These are phyloP conservation scores for Achlya flavicornis DNA, from an alignment of 2,888 invertebrate species.

Conservation along the genomic window DNA sequence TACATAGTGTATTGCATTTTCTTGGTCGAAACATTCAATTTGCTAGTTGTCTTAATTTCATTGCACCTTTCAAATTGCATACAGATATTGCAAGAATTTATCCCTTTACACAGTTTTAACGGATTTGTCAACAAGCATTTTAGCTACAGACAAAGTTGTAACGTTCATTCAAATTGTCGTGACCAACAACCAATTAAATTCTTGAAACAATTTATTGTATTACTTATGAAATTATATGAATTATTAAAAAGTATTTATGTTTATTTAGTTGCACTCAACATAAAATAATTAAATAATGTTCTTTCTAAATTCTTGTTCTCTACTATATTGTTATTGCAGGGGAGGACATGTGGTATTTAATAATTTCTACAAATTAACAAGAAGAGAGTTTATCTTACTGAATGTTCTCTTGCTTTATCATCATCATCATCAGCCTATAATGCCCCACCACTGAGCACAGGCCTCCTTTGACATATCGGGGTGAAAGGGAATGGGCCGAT, in stretches of 20 bases:
- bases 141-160: neutral
- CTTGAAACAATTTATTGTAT: slow-evolving; percentile 16
- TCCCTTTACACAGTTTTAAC: neutral
- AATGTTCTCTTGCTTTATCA: too few species aligned
- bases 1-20: slow-evolving; percentile 25
- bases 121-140: neutral
- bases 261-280: too few species aligned
- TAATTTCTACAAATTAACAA: too few species aligned
- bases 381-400: too few species aligned
- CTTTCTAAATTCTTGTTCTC: too few species aligned
- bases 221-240: neutral
- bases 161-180: neutral
- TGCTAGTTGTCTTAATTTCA: slow-evolving; percentile 25
- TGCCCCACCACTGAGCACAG: too few species aligned
- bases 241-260: neutral
- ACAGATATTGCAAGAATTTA: slow-evolving; percentile 13
- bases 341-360: too few species aligned
- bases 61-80: slow-evolving; percentile 23
- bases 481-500: too few species aligned
- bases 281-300: too few species aligned
- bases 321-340: too few species aligned
- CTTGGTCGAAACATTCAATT: slow-evolving; percentile 27
- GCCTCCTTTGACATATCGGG: too few species aligned
- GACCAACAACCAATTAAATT: slow-evolving; percentile 20
- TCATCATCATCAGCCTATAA: too few species aligned